phyloP scores from a whole-genome alignment of 2,888 invertebrate genomes.

The Julus scandinavius region DNA sequence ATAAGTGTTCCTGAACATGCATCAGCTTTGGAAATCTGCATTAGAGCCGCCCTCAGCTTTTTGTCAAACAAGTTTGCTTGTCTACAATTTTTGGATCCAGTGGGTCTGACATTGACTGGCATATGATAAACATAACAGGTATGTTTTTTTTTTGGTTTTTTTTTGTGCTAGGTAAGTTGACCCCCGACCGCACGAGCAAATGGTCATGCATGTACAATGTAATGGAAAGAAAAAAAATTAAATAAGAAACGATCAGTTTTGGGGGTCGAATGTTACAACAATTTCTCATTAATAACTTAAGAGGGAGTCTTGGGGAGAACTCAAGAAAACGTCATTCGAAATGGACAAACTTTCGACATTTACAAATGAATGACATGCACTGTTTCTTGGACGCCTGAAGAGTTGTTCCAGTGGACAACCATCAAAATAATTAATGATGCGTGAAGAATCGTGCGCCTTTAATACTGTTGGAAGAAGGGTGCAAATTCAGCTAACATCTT shows the following conservation, averaged over 20 bases:
- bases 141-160: conserved; percentile 22
- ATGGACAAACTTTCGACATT: neutral
- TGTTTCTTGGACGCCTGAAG: conserved; percentile 24
- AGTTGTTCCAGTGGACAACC: conserved; percentile 22
- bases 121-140: neutral
- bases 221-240: neutral
- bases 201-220: conserved; percentile 37
- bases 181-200: conserved; percentile 45
- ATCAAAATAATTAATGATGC: neutral
- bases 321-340: neutral
- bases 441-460: neutral
- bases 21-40: conserved; percentile 26
- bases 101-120: conserved; percentile 24
- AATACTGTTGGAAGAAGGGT: neutral
- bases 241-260: conserved; percentile 36
- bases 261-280: neutral
- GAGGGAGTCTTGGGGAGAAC: neutral
- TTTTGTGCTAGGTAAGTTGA: neutral
- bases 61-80: neutral
- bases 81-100: neutral
- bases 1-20: neutral
- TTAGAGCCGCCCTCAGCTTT: neutral
- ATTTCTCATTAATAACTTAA: conserved; percentile 31
- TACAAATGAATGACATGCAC: conserved; percentile 27
- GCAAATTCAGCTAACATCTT: neutral